Evolutionary conservation across 2,888 invertebrate species (phyloP), one percentile per base, ranked within the genome.

Genomic region (Tinea pellionella): DNA sequence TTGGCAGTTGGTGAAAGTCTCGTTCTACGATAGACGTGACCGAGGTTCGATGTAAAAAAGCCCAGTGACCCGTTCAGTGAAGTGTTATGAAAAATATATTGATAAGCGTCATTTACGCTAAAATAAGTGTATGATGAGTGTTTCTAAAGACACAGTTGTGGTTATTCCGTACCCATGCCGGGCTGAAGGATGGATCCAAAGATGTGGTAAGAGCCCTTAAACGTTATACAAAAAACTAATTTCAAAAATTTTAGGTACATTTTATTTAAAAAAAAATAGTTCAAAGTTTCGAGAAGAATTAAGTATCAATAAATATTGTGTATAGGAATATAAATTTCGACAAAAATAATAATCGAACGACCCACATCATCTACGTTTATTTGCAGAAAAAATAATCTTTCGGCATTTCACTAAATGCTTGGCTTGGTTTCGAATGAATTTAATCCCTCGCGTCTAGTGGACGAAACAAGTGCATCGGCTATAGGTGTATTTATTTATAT

Each of bases 161-260:
- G 75, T 76, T 65, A 87, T 86, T 63, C 69, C 75, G 59, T 87
- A 79, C 63, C 87, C 87, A 19, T 87, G 87, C 67, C 79, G 85
- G 53, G 87, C 78, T 15, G 87, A 87, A 67, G 87, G 87, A 51
- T 87, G 87, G 87, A 73, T 87, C 18, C 77, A 86, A 63, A 74
- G 80, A 80, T 87, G 84, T 65, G 86, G 87, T 87, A 67, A 82
- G 84, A 24, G 16, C 6, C 2, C 9, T n/a, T 41, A 24, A 24
- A 24, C n/a, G n/a, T n/a, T n/a, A n/a, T n/a, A n/a, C n/a, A 24
- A 24, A 24, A 24, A 24, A 24, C 6, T 24, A n/a, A n/a, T n/a
- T n/a, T n/a, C n/a, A n/a, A n/a, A n/a, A n/a, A n/a, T n/a, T n/a
- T n/a, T n/a, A n/a, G n/a, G n/a, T n/a, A n/a, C n/a, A n/a, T n/a